Conservation (phyloP, 30 jellyfish, hydroid and myxozoan species). For the Nemopilema nomurai region DNA sequence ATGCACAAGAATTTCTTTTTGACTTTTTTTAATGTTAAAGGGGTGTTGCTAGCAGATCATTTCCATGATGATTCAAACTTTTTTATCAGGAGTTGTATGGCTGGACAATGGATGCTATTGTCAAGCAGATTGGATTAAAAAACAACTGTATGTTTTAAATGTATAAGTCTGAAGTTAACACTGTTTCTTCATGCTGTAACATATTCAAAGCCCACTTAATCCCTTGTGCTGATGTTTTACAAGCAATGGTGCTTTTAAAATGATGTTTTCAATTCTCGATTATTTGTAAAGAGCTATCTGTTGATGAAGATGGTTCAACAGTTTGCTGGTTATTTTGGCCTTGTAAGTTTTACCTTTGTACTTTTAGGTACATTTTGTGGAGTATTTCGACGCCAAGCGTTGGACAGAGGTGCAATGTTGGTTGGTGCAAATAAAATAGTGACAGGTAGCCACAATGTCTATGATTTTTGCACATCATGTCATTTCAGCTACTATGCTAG, state of each 20-base stretch:
- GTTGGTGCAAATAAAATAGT: slow-evolving; percentile 98
- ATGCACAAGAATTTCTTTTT: too few species aligned
- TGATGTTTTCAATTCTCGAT: too few species aligned
- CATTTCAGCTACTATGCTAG: too few species aligned
- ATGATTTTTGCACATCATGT: too few species aligned
- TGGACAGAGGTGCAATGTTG: slow-evolving; percentile 98
- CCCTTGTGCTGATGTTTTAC: too few species aligned
- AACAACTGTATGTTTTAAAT: slow-evolving; percentile 79
- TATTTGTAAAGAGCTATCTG: too few species aligned
- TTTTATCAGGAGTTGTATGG: slow-evolving; percentile 90
- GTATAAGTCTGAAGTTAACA: not conserved
- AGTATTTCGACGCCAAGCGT: slow-evolving; percentile 98
- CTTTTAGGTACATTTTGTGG: slow-evolving; percentile 99
- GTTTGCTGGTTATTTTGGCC: too few species aligned
- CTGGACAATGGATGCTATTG: slow-evolving; percentile 99
- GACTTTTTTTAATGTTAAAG: too few species aligned
- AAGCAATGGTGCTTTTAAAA: too few species aligned
- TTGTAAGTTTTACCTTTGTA: not conserved
- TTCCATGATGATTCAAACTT: not conserved
- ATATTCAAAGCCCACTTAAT: too few species aligned
- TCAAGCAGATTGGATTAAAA: slow-evolving; percentile 89
- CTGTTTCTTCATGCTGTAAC: not conserved
- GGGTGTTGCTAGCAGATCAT: too few species aligned
- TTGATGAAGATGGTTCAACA: too few species aligned
- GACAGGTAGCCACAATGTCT: slow-evolving; percentile 79